A percentile compares a stretch with the other conserved stretches of the same genome.
Evolutionary conservation across 2,113 vertebrate species (phyloP).

Genomic region (Embiotoca jacksoni): DNA sequence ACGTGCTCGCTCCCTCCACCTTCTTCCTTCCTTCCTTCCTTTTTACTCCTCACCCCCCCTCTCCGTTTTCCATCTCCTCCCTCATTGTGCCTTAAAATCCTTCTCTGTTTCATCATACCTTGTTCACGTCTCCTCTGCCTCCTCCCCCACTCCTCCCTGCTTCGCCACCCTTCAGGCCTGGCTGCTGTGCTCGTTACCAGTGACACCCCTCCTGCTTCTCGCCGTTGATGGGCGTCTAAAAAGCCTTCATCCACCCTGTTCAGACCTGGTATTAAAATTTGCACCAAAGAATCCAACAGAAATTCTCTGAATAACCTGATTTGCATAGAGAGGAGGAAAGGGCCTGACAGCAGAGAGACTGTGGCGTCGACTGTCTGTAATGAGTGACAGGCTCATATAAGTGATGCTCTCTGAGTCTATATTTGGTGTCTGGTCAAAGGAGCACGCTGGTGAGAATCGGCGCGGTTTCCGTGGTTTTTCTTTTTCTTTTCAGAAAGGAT

Average conservation of each 20-base stretch:
- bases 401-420: conserved; percentile 47
- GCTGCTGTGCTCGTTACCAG: conserved; percentile 37
- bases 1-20: conserved; percentile 30
- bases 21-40: conserved; percentile 46
- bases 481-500: conserved; percentile 12
- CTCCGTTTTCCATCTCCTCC: conserved; percentile 11
- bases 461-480: conserved; percentile 46
- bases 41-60: conserved; percentile 7
- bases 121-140: neutral
- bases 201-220: conserved; percentile 2
- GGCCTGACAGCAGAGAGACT: neutral
- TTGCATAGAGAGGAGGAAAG: neutral
- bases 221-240: neutral
- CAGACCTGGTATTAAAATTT: neutral
- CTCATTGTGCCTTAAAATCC: neutral
- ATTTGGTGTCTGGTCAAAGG: conserved; percentile 32
- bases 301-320: conserved; percentile 15
- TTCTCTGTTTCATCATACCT: neutral
- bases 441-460: neutral
- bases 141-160: conserved; percentile 26
- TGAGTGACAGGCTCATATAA: conserved; percentile 32
- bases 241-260: neutral
- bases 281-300: neutral
- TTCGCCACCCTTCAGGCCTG: conserved; percentile 12
- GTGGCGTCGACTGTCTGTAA: conserved; percentile 14